Percentiles rank a stretch among this genome's conserved stretches.
These are phyloP conservation scores for Atta cephalotes DNA, from an alignment of 1,140 invertebrate species.

Conservation along the genomic window DNA sequence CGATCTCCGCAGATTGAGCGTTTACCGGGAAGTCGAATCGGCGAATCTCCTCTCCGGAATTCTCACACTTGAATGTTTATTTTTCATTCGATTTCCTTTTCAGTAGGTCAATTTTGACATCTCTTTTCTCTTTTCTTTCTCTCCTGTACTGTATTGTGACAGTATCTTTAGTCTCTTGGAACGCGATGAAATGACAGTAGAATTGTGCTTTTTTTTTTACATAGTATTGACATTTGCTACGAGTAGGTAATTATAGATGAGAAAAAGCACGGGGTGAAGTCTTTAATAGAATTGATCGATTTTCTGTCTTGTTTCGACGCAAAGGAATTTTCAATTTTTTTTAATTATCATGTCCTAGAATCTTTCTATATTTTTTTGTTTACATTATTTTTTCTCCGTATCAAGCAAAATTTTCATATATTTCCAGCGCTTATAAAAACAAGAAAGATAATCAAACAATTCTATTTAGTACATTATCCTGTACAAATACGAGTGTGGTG, in stretches of 20 bases:
- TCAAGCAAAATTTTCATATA: neutral
- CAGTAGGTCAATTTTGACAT: constrained; percentile 26
- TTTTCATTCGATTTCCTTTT: constrained; percentile 30
- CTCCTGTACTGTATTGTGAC: constrained; percentile 66
- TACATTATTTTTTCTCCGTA: neutral
- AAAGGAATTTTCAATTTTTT: neutral
- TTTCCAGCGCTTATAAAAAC: constrained; percentile 18
- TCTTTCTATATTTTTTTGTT: neutral
- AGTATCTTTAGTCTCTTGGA: constrained; percentile 66
- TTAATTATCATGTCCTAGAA: neutral
- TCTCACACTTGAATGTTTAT: neutral
- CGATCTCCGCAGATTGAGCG: constrained; percentile 30
- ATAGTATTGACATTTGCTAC: constrained; percentile 59
- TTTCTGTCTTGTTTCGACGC: constrained; percentile 30
- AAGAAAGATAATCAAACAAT: constrained; percentile 44
- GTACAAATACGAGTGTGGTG: constrained; percentile 73
- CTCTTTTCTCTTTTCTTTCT: constrained; percentile 24
- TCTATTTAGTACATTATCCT: constrained; percentile 51
- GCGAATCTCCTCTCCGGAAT: constrained; percentile 19
- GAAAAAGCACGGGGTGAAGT: constrained; percentile 19
- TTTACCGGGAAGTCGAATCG: neutral
- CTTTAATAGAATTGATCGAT: constrained; percentile 33
- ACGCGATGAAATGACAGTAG: constrained; percentile 71
- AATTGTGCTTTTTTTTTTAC: constrained; percentile 60
- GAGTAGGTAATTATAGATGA: constrained; percentile 69